Conservation (phyloP, 2,113 vertebrate genomes). For the Sapayoa aenigma region DNA sequence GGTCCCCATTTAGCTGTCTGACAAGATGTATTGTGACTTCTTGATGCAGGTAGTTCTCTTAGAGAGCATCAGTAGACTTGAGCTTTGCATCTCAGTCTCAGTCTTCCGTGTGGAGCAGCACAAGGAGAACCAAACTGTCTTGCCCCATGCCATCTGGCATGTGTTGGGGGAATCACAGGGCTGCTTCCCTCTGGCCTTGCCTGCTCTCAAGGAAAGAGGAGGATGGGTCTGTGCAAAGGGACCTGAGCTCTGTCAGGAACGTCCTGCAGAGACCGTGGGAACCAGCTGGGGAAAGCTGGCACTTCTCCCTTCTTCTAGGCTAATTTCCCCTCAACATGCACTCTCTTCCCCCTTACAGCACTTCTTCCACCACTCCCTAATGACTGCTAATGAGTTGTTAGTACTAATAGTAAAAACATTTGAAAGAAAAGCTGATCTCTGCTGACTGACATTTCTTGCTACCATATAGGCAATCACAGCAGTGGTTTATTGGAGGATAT, state of each 20-base stretch:
- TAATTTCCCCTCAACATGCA: neutral
- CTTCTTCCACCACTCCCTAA: neutral
- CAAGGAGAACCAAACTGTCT: neutral
- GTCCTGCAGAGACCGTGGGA: neutral
- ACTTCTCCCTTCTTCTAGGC: neutral
- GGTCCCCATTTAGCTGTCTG: neutral
- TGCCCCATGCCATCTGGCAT: neutral
- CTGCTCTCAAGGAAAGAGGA: neutral
- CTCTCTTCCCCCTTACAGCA: neutral
- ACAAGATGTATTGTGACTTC: neutral
- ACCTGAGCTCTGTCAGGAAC: neutral
- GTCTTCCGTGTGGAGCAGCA: neutral
- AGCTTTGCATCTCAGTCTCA: neutral
- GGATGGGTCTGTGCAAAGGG: neutral
- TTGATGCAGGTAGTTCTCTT: neutral
- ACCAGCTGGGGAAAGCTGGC: neutral
- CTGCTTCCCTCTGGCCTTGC: neutral
- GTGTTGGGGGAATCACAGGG: accelerated
- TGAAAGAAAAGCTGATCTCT: neutral
- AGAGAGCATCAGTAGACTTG: neutral
- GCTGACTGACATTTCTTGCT: neutral
- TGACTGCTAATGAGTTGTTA: neutral
- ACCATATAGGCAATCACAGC: neutral
- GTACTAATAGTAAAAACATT: neutral
- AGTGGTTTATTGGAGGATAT: neutral